Evolutionary conservation across 2,888 invertebrate species (phyloP), one percentile per base, ranked within the genome.

Genomic region (Archaeoteleia sp.): DNA sequence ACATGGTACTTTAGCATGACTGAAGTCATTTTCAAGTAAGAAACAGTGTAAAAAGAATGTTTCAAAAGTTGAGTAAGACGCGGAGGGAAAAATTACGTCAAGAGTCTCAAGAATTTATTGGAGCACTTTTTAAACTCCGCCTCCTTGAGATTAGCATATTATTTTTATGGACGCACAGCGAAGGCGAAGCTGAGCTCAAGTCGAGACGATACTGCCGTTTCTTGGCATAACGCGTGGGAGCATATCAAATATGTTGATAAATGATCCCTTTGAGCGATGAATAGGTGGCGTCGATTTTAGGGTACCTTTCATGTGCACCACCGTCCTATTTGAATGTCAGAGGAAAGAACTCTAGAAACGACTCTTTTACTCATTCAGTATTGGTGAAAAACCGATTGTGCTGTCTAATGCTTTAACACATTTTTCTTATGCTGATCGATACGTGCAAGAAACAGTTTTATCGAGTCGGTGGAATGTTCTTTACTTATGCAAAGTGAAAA

Each of bases 161-260:
- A 85, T 83, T 83, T 83, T 81, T 82, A 83, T 81, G 72, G 67
- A 67, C 67, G 71, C 65, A 68, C 60, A 67, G 57, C 71, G 73
- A 67, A 66, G 68, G 66, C 48, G 63, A 65, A 67, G 62, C 54
- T 62, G 51, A 66, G 70, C 54, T 61, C 40, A 62, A 57, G 45
- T 67, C 66, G 72, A 65, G 62, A 72, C 68, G 72, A 62, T 51
- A 67, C 70, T 57, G 62, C 63, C 68, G 71, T 72, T 66, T 70
- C 66, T 71, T 54, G 66, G 71, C 53, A 54, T 72, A 69, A 73
- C 73, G 74, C 71, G 76, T 76, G 72, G 73, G 76, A 81, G 82
- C 82, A 82, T 80, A 84, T 84, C 83, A 83, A 84, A 84, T 84
- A 83, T 83, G 83, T 83, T 84, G 84, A 85, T 85, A 83, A 85